Percentiles rank a stretch among this genome's conserved stretches.
phyloP scores from a whole-genome alignment of 2,113 vertebrate species.

The Diphyllodes magnificus region DNA sequence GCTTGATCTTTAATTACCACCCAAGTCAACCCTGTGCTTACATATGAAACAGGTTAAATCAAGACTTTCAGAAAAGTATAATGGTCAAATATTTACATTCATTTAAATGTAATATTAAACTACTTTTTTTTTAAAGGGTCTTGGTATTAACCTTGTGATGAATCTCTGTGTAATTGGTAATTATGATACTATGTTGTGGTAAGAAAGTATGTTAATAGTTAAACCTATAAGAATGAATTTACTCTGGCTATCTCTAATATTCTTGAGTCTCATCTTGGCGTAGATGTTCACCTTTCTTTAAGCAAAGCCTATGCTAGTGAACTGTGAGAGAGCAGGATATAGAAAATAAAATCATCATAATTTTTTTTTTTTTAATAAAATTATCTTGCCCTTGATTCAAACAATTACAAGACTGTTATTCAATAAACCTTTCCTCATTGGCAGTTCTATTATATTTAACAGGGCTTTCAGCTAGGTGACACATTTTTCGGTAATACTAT shows the following conservation, averaged over 20 bases:
- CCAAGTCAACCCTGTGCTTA: background rate
- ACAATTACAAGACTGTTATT: background rate
- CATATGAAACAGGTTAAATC: background rate
- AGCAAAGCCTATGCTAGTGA: background rate
- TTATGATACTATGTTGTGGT: background rate
- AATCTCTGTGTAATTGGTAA: background rate
- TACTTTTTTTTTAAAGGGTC: background rate
- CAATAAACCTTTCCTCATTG: constrained; percentile 33
- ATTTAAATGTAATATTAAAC: background rate
- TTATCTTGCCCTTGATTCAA: constrained; percentile 1
- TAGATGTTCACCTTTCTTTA: background rate
- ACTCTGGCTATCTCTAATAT: background rate
- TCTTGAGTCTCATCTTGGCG: background rate
- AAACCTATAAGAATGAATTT: background rate
- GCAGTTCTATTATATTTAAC: constrained; percentile 15
- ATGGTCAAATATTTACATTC: background rate
- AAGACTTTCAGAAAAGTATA: background rate
- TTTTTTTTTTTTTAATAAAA: background rate
- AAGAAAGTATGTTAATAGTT: background rate
- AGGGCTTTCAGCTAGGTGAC: constrained; percentile 17
- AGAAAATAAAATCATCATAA: background rate
- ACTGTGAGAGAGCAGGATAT: background rate
- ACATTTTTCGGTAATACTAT: constrained; percentile 15
- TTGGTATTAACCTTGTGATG: background rate
- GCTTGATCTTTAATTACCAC: background rate